phyloP scores from a whole-genome alignment of 2,888 invertebrate species.

The Sminthurinus aureus region DNA sequence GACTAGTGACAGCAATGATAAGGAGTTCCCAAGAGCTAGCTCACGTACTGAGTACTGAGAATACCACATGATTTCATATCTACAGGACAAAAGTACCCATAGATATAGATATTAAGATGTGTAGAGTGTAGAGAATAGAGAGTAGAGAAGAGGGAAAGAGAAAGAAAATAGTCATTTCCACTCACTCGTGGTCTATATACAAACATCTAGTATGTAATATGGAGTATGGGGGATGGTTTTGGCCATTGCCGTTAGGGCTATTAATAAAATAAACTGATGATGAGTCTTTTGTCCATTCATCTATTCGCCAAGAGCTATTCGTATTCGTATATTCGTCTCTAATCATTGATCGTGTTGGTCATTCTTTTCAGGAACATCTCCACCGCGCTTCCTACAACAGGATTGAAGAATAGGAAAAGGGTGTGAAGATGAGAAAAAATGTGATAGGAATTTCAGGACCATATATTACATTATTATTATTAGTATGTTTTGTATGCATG shows the following conservation, averaged over 20 bases:
- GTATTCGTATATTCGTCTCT: background rate
- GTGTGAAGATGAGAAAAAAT: background rate
- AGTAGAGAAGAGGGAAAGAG: background rate
- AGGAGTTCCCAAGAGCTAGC: background rate
- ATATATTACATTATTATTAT: too few species aligned
- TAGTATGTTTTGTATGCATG: too few species aligned
- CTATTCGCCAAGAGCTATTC: conserved; percentile 17
- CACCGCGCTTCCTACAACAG: background rate
- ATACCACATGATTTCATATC: background rate
- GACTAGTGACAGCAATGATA: background rate
- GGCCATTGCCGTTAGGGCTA: conserved; percentile 20
- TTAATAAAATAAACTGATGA: conserved; percentile 42
- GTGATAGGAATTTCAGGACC: background rate
- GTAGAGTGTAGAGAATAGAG: background rate
- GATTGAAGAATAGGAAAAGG: background rate
- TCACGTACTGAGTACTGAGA: background rate
- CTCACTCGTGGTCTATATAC: background rate
- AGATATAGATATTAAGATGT: too few species aligned
- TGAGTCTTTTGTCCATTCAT: conserved; percentile 31
- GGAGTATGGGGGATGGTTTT: background rate
- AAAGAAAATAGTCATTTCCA: background rate
- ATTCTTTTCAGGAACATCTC: background rate
- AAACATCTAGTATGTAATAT: too few species aligned
- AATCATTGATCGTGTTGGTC: conserved; percentile 15
- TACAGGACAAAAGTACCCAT: background rate